A percentile compares a stretch with the other conserved stretches of the same genome.
phyloP scores from a whole-genome alignment of 2,113 vertebrate species.

The Mastomys natalensis region DNA sequence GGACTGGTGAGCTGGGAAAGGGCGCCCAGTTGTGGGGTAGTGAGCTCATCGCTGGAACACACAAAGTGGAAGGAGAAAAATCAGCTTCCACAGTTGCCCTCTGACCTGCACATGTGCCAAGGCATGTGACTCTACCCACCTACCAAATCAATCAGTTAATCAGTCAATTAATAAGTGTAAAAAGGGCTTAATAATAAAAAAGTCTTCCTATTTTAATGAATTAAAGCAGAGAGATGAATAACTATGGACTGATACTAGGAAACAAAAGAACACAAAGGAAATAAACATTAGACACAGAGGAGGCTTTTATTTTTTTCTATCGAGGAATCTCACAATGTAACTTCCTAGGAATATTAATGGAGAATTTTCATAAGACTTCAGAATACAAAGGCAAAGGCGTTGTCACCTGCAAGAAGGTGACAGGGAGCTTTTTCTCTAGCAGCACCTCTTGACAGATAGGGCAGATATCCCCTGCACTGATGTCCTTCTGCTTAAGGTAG shows the following conservation, averaged over 20 bases:
- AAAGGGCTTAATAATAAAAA: neutral
- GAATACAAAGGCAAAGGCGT: neutral
- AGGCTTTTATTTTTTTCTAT: neutral
- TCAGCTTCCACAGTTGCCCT: neutral
- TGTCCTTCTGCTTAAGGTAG: constrained; percentile 78
- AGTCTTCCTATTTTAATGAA: neutral
- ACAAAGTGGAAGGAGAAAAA: no score
- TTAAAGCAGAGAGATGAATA: neutral
- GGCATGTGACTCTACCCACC: neutral
- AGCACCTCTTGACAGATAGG: constrained; percentile 89
- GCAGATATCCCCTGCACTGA: constrained; percentile 86
- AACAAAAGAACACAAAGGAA: neutral
- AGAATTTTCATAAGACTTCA: neutral
- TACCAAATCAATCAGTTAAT: neutral
- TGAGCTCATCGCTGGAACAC: neutral
- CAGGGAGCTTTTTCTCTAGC: constrained; percentile 84
- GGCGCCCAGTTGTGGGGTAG: neutral
- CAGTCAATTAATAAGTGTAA: neutral
- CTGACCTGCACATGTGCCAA: neutral
- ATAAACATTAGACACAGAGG: neutral
- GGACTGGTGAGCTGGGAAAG: neutral
- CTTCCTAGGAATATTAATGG: neutral
- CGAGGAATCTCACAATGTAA: neutral
- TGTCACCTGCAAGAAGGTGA: constrained; percentile 88
- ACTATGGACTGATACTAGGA: neutral